Evolutionary conservation across 2,888 invertebrate genomes (phyloP).

Genomic region (Achlya flavicornis): DNA sequence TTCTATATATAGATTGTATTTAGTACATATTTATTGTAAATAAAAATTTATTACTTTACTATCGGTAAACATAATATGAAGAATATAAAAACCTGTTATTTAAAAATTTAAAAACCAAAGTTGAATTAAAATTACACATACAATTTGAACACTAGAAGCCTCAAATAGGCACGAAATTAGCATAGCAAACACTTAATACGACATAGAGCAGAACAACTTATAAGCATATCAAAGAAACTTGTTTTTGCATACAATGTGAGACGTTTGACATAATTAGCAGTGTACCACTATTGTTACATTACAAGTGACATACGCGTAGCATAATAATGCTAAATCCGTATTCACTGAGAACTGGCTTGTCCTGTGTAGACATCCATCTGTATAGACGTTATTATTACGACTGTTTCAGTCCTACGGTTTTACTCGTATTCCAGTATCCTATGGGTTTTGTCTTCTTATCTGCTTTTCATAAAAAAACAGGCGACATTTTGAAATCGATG

Average conservation of each 20-base stretch:
- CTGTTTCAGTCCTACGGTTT: too few species aligned
- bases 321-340: not conserved
- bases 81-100: too few species aligned
- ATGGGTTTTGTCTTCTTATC: too few species aligned
- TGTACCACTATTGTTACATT: not conserved
- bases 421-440: too few species aligned
- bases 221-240: constrained; percentile 6
- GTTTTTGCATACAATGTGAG: constrained; percentile 5
- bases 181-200: not conserved
- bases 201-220: not conserved
- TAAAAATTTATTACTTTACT: too few species aligned
- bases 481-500: too few species aligned
- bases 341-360: not conserved
- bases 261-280: not conserved
- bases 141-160: not conserved
- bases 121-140: not conserved
- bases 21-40: too few species aligned
- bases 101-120: not conserved
- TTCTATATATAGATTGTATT: too few species aligned
- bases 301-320: constrained; percentile 1
- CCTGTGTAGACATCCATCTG: not conserved
- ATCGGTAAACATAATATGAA: too few species aligned
- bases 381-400: not conserved
- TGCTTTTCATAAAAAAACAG: too few species aligned
- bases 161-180: not conserved